Evolutionary conservation across 2,797 vertebrate species (phyloP).

Genomic region (Sternarchorhynchus goeldii): DNA sequence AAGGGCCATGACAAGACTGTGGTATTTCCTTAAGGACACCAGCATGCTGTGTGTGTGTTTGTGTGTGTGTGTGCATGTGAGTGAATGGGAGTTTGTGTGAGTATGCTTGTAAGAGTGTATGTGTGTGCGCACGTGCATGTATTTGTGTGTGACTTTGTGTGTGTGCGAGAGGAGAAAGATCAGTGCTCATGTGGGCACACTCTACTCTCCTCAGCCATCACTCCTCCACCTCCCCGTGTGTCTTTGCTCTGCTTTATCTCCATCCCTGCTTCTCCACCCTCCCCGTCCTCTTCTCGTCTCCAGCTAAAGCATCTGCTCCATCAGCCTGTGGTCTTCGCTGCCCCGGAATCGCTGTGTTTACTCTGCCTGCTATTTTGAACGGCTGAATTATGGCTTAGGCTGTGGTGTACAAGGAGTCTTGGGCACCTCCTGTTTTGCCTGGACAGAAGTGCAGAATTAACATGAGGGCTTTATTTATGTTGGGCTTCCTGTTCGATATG

Average conservation of each 20-base stretch:
- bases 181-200: background rate
- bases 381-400: slow-evolving; percentile 68
- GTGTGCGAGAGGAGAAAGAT: background rate
- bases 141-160: too few species aligned
- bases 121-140: background rate
- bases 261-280: background rate
- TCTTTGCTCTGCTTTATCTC: slow-evolving; percentile 18
- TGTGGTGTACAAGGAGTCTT: slow-evolving; percentile 62
- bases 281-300: slow-evolving; percentile 22
- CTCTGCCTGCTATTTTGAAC: slow-evolving; percentile 56
- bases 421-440: slow-evolving; percentile 58
- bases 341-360: slow-evolving; percentile 51
- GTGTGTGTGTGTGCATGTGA: slow-evolving; percentile 11
- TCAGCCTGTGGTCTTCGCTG: slow-evolving; percentile 30
- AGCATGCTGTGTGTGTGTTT: slow-evolving; percentile 52
- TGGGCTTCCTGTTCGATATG: slow-evolving; percentile 57
- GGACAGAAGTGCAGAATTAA: slow-evolving; percentile 66
- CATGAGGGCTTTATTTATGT: slow-evolving; percentile 71
- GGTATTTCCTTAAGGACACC: slow-evolving; percentile 67
- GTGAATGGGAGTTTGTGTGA: background rate
- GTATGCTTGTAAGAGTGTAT: background rate
- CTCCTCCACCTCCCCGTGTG: background rate
- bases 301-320: slow-evolving; percentile 42
- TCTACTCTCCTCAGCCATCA: background rate
- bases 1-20: slow-evolving; percentile 34